Percentiles rank a stretch among this genome's conserved stretches.
Conservation (phyloP, 2,888 invertebrate genomes). For the Quadriops clusia region DNA sequence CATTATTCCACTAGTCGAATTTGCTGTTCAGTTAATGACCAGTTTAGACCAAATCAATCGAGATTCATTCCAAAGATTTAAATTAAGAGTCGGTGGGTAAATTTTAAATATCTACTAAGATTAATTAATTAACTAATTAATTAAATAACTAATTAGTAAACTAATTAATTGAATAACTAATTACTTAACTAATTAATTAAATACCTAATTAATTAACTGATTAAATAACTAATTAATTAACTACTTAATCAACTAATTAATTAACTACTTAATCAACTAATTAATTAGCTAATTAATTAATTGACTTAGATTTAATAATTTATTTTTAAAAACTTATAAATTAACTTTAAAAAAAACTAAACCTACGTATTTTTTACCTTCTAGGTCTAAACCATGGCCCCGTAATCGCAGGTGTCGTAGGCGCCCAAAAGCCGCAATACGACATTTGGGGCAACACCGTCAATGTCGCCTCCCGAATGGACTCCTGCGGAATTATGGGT, state of each 20-base stretch:
- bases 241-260: no score
- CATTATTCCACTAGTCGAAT: constrained; percentile 83
- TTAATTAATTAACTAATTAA: constrained; percentile 2
- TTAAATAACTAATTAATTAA: no score
- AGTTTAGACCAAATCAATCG: constrained; percentile 90
- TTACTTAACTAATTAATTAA: no score
- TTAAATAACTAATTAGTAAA: not conserved
- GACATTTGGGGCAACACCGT: constrained; percentile 99
- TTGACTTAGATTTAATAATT: no score
- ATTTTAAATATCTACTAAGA: constrained; percentile 3
- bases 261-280: no score
- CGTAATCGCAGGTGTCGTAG: constrained; percentile 93
- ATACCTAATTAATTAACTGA: no score
- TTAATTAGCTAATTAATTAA: no score
- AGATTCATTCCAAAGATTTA: constrained; percentile 93
- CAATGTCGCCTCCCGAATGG: constrained; percentile 95
- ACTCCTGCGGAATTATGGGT: constrained; percentile 86
- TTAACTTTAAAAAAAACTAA: no score
- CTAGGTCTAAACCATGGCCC: constrained; percentile 78
- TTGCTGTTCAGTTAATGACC: constrained; percentile 83
- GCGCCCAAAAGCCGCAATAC: constrained; percentile 95
- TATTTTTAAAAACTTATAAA: no score
- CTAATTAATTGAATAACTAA: no score
- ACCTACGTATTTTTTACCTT: no score
- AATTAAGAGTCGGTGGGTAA: constrained; percentile 75